These are phyloP conservation scores for Diploptera punctata DNA, from an alignment of 2,888 invertebrate genomes.

Conservation along the genomic window DNA sequence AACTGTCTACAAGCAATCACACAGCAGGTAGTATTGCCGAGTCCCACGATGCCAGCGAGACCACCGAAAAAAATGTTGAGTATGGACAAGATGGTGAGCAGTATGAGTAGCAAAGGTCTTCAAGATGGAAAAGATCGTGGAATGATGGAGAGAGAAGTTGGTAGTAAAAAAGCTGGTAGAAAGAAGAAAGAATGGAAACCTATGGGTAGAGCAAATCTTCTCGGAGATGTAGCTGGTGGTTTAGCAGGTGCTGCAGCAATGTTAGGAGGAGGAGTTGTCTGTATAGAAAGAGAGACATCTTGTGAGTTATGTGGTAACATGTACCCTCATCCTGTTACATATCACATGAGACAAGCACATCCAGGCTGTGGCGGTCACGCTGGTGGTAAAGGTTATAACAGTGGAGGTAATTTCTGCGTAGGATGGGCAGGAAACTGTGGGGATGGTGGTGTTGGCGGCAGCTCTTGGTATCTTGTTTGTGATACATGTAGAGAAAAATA, in stretches of 20 bases:
- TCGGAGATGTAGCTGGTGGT: conserved; percentile 44
- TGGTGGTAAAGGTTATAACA: conserved; percentile 88
- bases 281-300: conserved; percentile 54
- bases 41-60: conserved; percentile 26
- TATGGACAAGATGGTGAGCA: conserved; percentile 48
- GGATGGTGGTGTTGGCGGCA: conserved; percentile 77
- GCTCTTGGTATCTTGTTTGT: conserved; percentile 93
- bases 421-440: conserved; percentile 92
- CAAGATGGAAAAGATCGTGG: conserved; percentile 45
- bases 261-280: conserved; percentile 41
- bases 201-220: conserved; percentile 39
- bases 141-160: conserved; percentile 50
- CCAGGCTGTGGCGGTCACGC: conserved; percentile 90
- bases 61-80: conserved; percentile 42
- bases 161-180: conserved; percentile 57
- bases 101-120: conserved; percentile 48
- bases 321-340: conserved; percentile 82
- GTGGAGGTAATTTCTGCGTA: conserved; percentile 84
- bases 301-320: conserved; percentile 90
- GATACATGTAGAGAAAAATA: conserved; percentile 87
- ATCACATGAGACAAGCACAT: conserved; percentile 90
- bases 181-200: conserved; percentile 65
- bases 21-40: conserved; percentile 59
- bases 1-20: conserved; percentile 71
- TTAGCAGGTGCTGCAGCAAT: conserved; percentile 49